A percentile compares a stretch with the other conserved stretches of the same genome.
Evolutionary conservation across 2,888 invertebrate genomes (phyloP).

Genomic region (Caenorhabditis zanzibari): DNA sequence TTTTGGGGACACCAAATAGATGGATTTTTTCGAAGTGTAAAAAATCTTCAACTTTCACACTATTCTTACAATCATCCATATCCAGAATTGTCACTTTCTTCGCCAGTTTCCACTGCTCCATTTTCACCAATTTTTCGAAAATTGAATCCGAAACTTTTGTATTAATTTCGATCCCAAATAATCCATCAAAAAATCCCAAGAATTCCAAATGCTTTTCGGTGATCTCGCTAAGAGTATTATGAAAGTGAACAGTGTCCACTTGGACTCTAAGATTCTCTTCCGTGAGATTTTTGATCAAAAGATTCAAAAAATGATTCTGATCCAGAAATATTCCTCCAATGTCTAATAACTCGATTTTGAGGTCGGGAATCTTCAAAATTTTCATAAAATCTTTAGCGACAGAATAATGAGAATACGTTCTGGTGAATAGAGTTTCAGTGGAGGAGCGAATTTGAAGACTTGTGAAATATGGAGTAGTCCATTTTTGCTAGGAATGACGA

Average conservation of each 20-base stretch:
- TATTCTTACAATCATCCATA: background rate
- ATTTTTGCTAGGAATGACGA: background rate
- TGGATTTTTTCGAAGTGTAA: background rate
- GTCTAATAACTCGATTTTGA: slow-evolving; percentile 1
- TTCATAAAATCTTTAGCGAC: background rate
- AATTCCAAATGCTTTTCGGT: slow-evolving; percentile 1
- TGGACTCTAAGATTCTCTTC: background rate
- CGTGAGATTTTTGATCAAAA: background rate
- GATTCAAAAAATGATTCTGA: slow-evolving; percentile 1
- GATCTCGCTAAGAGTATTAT: background rate
- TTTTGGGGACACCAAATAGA: background rate
- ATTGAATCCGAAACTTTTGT: background rate
- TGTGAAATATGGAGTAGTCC: slow-evolving; percentile 18
- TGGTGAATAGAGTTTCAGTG: background rate
- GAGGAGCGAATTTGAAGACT: background rate
- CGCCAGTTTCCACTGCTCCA: slow-evolving; percentile 16
- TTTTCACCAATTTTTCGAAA: background rate
- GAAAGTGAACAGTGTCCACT: slow-evolving; percentile 5
- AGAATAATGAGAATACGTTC: slow-evolving; percentile 13
- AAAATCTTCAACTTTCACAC: background rate
- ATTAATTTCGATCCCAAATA: slow-evolving; percentile 9
- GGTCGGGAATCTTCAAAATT: background rate
- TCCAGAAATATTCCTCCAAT: background rate
- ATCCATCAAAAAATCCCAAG: background rate
- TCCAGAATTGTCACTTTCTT: slow-evolving; percentile 1